Percentiles rank a stretch among this genome's conserved stretches.
Conservation (phyloP, 2,888 invertebrate genomes). For the Brassicogethes aeneus region DNA sequence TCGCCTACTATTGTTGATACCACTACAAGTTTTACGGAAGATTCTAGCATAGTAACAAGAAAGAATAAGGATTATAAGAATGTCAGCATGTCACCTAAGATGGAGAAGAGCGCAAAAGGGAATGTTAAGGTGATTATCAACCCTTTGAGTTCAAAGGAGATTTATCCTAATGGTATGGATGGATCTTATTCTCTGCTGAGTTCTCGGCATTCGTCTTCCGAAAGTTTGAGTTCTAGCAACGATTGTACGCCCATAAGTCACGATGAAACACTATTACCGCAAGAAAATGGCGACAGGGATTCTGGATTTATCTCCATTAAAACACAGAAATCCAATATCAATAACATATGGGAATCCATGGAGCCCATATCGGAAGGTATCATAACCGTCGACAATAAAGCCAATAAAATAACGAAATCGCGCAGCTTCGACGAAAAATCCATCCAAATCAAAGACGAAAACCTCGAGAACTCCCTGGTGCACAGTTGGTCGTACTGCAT, state of each 20-base stretch:
- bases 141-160: conserved; percentile 38
- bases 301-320: conserved; percentile 33
- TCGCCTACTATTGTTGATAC: conserved; percentile 33
- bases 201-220: conserved; percentile 32
- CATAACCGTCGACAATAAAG: conserved; percentile 20
- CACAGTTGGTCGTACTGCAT: conserved; percentile 49
- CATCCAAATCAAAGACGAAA: conserved; percentile 31
- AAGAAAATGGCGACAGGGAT: conserved; percentile 25
- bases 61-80: conserved; percentile 38
- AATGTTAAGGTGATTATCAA: conserved; percentile 40
- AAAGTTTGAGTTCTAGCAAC: conserved; percentile 33
- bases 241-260: conserved; percentile 29
- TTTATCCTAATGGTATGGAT: conserved; percentile 37
- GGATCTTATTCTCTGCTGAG: conserved; percentile 37
- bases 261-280: conserved; percentile 24
- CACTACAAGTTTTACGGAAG: conserved; percentile 37
- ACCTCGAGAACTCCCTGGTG: conserved; percentile 42
- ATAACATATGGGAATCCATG: conserved; percentile 31
- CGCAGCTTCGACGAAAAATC: conserved; percentile 39
- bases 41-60: conserved; percentile 33
- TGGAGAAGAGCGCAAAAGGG: conserved; percentile 26
- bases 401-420: conserved; percentile 31
- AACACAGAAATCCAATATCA: conserved; percentile 15
- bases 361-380: conserved; percentile 38
- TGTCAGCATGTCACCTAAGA: conserved; percentile 24